Evolutionary conservation across 2,888 invertebrate genomes (phyloP).

Genomic region (Seira musarum): DNA sequence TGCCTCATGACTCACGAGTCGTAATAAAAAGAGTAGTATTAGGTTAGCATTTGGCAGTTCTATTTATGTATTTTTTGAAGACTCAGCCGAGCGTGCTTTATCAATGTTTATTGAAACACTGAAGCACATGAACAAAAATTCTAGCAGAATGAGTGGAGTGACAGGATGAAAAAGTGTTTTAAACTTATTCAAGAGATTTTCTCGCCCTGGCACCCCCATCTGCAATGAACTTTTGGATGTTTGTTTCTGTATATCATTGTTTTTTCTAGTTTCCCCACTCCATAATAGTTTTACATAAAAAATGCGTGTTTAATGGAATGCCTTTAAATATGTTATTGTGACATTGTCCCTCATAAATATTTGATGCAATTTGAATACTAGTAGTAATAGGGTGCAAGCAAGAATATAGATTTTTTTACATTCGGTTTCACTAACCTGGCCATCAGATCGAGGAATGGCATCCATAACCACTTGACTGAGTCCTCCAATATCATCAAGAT

Average conservation of each 20-base stretch:
- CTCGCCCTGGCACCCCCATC: too few relatives aligned
- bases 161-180: too few relatives aligned
- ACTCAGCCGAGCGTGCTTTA: neutral
- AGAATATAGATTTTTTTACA: neutral
- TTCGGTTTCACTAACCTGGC: conserved; percentile 42
- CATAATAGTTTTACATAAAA: neutral
- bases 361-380: neutral
- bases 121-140: neutral
- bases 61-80: neutral
- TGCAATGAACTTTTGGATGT: too few relatives aligned
- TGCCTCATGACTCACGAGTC: neutral
- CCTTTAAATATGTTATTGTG: neutral
- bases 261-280: too few relatives aligned
- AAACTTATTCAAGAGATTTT: too few relatives aligned
- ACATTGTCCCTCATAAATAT: neutral
- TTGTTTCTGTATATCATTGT: neutral
- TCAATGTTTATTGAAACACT: neutral
- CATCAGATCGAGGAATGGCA: conserved; percentile 45
- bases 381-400: neutral
- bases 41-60: neutral
- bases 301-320: neutral
- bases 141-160: neutral
- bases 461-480: conserved; percentile 46
- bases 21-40: neutral
- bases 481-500: conserved; percentile 48